These are phyloP conservation scores for Caenorhabditis tropicalis DNA, from an alignment of 1,140 invertebrate species.

Conservation along the genomic window DNA sequence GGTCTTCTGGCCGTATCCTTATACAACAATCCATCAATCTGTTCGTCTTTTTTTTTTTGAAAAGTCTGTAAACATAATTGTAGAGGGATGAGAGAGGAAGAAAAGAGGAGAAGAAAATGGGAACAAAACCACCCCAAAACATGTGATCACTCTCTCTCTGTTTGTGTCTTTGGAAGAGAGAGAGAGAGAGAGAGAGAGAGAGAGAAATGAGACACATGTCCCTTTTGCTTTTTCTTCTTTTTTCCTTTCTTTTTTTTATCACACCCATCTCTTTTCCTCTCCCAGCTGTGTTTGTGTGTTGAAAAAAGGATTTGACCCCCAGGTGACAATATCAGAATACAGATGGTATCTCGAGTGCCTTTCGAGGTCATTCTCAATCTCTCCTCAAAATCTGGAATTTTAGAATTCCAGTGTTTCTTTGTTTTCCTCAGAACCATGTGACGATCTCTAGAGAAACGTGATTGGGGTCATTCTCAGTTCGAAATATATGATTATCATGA, in stretches of 20 bases:
- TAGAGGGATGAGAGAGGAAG: neutral
- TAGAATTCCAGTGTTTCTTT: too few relatives aligned
- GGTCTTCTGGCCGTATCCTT: neutral
- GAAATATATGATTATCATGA: too few relatives aligned
- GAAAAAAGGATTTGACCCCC: neutral
- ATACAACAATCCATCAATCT: neutral
- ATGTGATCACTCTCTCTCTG: neutral
- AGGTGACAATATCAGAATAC: too few relatives aligned
- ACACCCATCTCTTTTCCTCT: neutral
- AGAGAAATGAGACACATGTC: neutral
- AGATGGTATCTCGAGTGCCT: too few relatives aligned
- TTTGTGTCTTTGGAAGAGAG: too few relatives aligned
- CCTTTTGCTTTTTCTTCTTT: neutral
- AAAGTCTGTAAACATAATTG: constrained; percentile 37
- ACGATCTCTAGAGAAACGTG: too few relatives aligned
- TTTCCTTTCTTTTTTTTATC: constrained; percentile 11
- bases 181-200: constrained; percentile 10
- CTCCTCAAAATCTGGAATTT: too few relatives aligned
- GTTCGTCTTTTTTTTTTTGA: neutral
- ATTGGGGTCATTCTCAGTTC: too few relatives aligned
- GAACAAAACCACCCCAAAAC: constrained; percentile 31
- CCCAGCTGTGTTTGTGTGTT: neutral
- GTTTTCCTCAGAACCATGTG: too few relatives aligned
- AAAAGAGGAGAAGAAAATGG: neutral
- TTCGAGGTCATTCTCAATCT: too few relatives aligned